These are phyloP conservation scores for Diadema setosum DNA, from an alignment of 35 echinoderm and acorn worm species.

Conservation along the genomic window DNA sequence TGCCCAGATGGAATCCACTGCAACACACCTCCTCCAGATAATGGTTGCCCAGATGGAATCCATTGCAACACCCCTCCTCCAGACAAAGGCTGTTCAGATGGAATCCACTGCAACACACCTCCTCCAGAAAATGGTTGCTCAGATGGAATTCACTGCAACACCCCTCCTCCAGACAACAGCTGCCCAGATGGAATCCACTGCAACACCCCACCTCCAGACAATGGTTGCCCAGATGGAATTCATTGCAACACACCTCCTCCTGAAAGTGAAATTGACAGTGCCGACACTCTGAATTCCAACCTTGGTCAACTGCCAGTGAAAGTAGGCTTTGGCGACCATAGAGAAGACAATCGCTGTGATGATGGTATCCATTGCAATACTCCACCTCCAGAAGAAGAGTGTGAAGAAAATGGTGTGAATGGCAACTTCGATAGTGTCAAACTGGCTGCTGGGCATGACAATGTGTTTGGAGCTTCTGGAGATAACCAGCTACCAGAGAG, in stretches of 20 bases:
- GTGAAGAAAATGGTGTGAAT: neutral
- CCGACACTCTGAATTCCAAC: neutral
- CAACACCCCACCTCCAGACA: conserved; percentile 71
- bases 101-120: conserved; percentile 43
- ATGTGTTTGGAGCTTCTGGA: conserved; percentile 5
- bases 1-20: conserved; percentile 62
- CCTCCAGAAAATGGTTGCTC: conserved; percentile 49
- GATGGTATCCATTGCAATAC: conserved; percentile 91
- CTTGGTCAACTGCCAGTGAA: neutral
- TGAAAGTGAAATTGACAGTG: conserved; percentile 5
- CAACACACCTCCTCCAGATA: conserved; percentile 70
- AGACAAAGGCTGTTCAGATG: conserved; percentile 53
- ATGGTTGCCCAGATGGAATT: conserved; percentile 55
- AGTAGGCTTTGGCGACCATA: neutral
- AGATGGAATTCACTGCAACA: conserved; percentile 77
- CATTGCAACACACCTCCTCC: conserved; percentile 76
- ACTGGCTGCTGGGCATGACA: neutral
- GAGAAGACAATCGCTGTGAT: neutral
- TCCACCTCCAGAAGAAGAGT: conserved; percentile 77
- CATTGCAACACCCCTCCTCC: conserved; percentile 91
- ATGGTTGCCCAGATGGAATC: conserved; percentile 55
- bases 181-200: conserved; percentile 74
- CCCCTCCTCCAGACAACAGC: conserved; percentile 58
- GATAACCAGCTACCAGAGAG: conserved; percentile 51
- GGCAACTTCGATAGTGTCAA: neutral